Percentiles rank a stretch among this genome's conserved stretches.
phyloP scores from a whole-genome alignment of 2,113 vertebrate species.

The Azemiops feae region DNA sequence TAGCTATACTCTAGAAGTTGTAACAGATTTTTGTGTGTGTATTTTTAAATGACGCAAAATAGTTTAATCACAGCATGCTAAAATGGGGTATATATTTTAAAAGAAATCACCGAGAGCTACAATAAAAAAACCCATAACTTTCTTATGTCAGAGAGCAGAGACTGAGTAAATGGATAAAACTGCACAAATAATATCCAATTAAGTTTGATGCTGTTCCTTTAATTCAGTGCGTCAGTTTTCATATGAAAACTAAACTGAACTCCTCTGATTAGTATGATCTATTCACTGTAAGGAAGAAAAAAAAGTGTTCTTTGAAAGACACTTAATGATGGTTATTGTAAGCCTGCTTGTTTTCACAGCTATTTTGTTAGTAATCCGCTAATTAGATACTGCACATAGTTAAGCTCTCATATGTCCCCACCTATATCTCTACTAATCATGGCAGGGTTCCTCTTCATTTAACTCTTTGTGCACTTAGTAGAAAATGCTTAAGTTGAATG shows the following conservation, averaged over 20 bases:
- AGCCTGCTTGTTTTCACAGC: constrained; percentile 15
- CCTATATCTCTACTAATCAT: background rate
- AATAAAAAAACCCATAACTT: background rate
- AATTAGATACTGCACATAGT: background rate
- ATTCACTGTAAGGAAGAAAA: background rate
- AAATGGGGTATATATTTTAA: background rate
- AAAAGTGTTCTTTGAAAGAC: background rate
- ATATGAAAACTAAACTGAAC: background rate
- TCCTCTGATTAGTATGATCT: background rate
- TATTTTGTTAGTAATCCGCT: background rate
- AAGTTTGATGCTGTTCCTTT: background rate
- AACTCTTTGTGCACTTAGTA: background rate
- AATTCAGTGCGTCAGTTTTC: constrained; percentile 2
- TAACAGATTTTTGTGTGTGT: background rate
- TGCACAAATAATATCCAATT: background rate
- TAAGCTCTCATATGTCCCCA: constrained; percentile 5
- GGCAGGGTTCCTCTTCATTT: background rate
- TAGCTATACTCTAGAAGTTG: background rate
- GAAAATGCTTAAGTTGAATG: background rate
- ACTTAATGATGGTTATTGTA: background rate
- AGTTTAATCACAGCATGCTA: background rate
- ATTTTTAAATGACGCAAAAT: background rate
- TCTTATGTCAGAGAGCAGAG: background rate
- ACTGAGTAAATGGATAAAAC: constrained; percentile 1
- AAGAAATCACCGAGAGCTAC: background rate